A percentile compares a stretch with the other conserved stretches of the same genome.
These are phyloP conservation scores for Morone saxatilis DNA, from an alignment of 2,113 vertebrate genomes.

Conservation along the genomic window DNA sequence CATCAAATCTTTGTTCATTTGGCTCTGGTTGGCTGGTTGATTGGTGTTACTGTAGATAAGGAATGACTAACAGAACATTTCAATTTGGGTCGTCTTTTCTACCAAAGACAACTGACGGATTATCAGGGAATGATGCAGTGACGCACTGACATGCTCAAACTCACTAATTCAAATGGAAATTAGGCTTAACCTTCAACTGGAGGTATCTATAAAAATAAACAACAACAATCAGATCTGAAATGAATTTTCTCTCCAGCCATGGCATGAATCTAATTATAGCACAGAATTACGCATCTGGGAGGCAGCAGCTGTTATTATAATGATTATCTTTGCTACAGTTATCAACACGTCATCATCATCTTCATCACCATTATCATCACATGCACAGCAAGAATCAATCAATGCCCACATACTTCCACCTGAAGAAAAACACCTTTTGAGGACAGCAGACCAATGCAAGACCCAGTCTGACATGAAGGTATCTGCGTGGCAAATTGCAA, in stretches of 20 bases:
- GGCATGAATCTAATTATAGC: constrained; percentile 52
- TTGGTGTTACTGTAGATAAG: neutral
- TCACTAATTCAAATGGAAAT: constrained; percentile 29
- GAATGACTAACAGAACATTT: constrained; percentile 8
- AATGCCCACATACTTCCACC: neutral
- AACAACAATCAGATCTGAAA: constrained; percentile 38
- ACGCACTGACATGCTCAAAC: neutral
- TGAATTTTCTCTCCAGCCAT: constrained; percentile 43
- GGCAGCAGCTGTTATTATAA: constrained; percentile 63
- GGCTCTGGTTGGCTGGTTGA: neutral
- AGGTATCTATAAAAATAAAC: constrained; percentile 35
- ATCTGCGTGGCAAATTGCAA: constrained; percentile 48
- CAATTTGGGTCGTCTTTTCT: neutral
- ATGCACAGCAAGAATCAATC: neutral
- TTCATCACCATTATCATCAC: constrained; percentile 10
- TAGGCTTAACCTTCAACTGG: constrained; percentile 23
- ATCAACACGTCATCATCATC: constrained; percentile 41
- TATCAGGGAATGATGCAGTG: neutral
- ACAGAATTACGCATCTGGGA: constrained; percentile 55
- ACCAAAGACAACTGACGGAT: neutral
- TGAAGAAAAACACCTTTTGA: constrained; percentile 20
- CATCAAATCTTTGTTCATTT: neutral
- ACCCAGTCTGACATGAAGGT: constrained; percentile 32
- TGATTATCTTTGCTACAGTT: constrained; percentile 48
- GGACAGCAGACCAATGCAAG: constrained; percentile 4